Conservation (phyloP, 2,888 invertebrate species). For the Eupithecia pulchellata region DNA sequence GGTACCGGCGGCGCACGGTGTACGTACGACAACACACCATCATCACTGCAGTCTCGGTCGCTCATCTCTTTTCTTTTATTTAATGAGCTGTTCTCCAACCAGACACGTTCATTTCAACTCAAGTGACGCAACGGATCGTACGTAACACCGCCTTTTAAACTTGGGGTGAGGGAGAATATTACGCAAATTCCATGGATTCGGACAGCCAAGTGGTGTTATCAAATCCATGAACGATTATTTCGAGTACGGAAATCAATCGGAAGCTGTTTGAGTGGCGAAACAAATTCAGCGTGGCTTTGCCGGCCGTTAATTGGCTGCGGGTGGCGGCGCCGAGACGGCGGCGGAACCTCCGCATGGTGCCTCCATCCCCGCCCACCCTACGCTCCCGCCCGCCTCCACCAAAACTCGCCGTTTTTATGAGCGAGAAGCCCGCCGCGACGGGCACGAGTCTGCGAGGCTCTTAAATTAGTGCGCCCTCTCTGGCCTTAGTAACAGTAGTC, state of each 20-base stretch:
- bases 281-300: constrained; percentile 81
- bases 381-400: constrained; percentile 70
- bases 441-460: constrained; percentile 71
- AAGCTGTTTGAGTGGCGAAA: constrained; percentile 81
- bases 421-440: constrained; percentile 75
- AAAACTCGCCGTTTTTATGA: constrained; percentile 80
- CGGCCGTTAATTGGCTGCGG: constrained; percentile 84
- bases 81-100: constrained; percentile 37
- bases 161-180: constrained; percentile 26
- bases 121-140: constrained; percentile 39
- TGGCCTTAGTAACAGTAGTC: constrained; percentile 49
- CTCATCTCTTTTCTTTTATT: constrained; percentile 47
- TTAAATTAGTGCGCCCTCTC: constrained; percentile 75
- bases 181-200: constrained; percentile 32
- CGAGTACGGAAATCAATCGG: constrained; percentile 79
- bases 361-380: constrained; percentile 68
- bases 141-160: constrained; percentile 24
- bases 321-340: constrained; percentile 85
- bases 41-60: constrained; percentile 62
- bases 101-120: constrained; percentile 37
- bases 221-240: constrained; percentile 57
- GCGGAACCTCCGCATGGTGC: constrained; percentile 83
- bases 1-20: constrained; percentile 69
- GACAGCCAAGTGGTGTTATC: constrained; percentile 49
- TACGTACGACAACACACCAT: constrained; percentile 65